These are phyloP conservation scores for Lagodon rhomboides DNA, from an alignment of 2,797 vertebrate species.

Conservation along the genomic window DNA sequence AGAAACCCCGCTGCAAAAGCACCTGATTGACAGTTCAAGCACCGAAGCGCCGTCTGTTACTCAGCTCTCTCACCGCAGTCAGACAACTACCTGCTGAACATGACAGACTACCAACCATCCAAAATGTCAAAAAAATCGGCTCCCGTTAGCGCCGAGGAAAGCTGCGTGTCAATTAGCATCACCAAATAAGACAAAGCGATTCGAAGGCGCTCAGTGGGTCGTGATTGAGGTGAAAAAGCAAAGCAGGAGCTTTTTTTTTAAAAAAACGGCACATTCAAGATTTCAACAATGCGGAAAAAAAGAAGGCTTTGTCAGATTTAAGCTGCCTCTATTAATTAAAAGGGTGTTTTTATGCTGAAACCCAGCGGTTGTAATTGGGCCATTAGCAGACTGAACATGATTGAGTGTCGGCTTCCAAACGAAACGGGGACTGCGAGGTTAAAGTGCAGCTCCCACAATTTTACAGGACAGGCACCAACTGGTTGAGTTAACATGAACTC, in stretches of 20 bases:
- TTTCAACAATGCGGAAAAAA: slow-evolving; percentile 5
- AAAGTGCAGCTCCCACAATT: slow-evolving; percentile 15
- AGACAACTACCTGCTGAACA: slow-evolving; percentile 49
- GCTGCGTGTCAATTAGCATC: slow-evolving; percentile 21
- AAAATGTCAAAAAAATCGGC: slow-evolving; percentile 17
- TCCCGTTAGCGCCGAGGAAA: not conserved
- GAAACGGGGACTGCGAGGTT: slow-evolving; percentile 17
- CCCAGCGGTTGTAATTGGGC: not conserved
- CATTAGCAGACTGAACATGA: slow-evolving; percentile 38
- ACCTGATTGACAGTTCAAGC: slow-evolving; percentile 53
- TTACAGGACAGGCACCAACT: not conserved
- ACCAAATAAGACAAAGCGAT: slow-evolving; percentile 1
- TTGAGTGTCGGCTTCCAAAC: slow-evolving; percentile 20
- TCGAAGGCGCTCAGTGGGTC: slow-evolving; percentile 13
- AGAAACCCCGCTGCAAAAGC: slow-evolving; percentile 7
- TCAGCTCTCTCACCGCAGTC: slow-evolving; percentile 18
- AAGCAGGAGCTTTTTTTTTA: not conserved
- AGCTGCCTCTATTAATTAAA: slow-evolving; percentile 31
- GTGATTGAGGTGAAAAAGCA: slow-evolving; percentile 23
- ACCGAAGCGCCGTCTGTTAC: slow-evolving; percentile 7
- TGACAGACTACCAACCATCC: slow-evolving; percentile 18
- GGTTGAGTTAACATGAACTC: not conserved
- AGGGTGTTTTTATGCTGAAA: slow-evolving; percentile 15
- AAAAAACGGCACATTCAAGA: slow-evolving; percentile 10
- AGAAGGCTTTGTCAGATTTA: slow-evolving; percentile 16